phyloP scores from a whole-genome alignment of 2,113 vertebrate species.

The Anhinga rufa region DNA sequence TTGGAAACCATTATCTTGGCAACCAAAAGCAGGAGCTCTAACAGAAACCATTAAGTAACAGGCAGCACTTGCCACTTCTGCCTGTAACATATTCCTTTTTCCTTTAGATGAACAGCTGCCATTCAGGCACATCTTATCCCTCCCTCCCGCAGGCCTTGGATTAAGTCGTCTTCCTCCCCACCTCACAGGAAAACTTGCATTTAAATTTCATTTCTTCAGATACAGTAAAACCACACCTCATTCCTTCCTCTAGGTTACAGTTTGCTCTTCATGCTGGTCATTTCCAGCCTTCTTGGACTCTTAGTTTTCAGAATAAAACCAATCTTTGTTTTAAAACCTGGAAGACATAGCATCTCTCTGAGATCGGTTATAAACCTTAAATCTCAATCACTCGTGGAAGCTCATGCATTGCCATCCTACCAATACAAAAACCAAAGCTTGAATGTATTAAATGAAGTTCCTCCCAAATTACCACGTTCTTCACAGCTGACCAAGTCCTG shows the following conservation, averaged over 20 bases:
- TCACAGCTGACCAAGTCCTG: rapidly evolving
- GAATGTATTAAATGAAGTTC: not conserved
- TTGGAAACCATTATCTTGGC: not conserved
- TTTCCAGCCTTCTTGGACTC: not conserved
- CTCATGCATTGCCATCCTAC: not conserved
- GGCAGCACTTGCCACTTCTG: not conserved
- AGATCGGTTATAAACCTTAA: not conserved
- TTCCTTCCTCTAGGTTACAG: not conserved
- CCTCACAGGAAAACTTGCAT: not conserved
- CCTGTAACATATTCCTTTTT: not conserved
- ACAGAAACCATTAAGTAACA: not conserved
- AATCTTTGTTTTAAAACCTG: not conserved
- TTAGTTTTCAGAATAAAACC: not conserved
- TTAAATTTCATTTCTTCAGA: not conserved
- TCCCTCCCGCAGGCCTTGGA: not conserved
- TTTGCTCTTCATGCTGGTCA: not conserved
- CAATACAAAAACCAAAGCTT: not conserved
- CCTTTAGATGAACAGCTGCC: not conserved
- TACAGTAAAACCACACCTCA: not conserved
- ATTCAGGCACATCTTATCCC: not conserved
- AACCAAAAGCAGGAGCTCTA: not conserved
- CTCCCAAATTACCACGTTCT: not conserved
- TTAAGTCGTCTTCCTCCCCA: not conserved
- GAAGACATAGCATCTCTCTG: too few species aligned
- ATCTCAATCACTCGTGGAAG: not conserved